Percentiles rank a stretch among this genome's conserved stretches.
phyloP scores from a whole-genome alignment of 2,888 invertebrate species.

The Pristionchus mayeri region DNA sequence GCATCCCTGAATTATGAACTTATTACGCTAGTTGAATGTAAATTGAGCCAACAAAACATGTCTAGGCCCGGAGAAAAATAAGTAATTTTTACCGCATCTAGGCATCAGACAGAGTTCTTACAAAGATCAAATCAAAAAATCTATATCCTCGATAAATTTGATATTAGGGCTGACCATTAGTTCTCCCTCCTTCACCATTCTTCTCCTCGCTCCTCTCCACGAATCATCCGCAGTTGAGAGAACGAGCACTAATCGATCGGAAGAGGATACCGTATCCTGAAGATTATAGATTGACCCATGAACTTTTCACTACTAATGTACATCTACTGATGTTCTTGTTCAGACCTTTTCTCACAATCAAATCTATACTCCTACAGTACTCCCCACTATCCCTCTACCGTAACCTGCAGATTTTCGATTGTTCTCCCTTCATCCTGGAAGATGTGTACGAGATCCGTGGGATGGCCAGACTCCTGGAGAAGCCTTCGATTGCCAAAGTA shows the following conservation, averaged over 20 bases:
- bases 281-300: neutral
- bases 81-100: too few species aligned
- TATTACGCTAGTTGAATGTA: neutral
- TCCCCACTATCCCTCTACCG: too few species aligned
- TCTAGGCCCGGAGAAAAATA: too few species aligned
- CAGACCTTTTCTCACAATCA: too few species aligned
- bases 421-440: conserved; percentile 38
- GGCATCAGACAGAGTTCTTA: too few species aligned
- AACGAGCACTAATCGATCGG: neutral
- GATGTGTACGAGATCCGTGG: neutral
- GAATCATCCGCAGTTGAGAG: neutral
- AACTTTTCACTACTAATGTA: too few species aligned
- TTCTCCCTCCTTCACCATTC: neutral
- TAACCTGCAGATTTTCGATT: too few species aligned
- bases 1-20: neutral
- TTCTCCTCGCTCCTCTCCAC: conserved; percentile 24
- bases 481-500: neutral
- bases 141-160: too few species aligned
- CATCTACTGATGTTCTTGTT: too few species aligned
- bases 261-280: neutral
- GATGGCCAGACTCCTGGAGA: conserved; percentile 13
- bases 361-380: too few species aligned
- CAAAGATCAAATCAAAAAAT: too few species aligned
- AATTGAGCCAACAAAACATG: too few species aligned
- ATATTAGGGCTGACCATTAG: neutral